Conservation (phyloP, 2,797 vertebrate genomes). For the Channa striata region DNA sequence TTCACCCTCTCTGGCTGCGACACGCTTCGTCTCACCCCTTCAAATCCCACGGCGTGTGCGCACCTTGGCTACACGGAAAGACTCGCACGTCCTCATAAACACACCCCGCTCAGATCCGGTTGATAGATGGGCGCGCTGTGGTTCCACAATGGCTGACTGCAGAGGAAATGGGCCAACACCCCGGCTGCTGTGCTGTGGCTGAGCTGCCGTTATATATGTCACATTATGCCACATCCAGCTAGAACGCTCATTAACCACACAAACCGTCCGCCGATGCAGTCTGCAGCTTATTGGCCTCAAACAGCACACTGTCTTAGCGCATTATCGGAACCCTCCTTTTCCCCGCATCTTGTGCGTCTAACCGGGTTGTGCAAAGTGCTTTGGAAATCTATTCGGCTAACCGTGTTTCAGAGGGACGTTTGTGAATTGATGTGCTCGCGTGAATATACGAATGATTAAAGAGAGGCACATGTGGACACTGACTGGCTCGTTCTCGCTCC, state of each 20-base stretch:
- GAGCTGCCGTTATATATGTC: conserved; percentile 42
- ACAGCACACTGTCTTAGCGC: neutral
- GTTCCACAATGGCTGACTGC: conserved; percentile 50
- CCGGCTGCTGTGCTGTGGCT: conserved; percentile 15
- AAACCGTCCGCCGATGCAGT: neutral
- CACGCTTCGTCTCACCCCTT: neutral
- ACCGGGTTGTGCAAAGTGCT: neutral
- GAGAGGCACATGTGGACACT: conserved; percentile 20
- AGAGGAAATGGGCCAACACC: conserved; percentile 62
- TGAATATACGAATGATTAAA: conserved; percentile 35
- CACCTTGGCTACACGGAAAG: neutral
- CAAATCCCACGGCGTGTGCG: neutral
- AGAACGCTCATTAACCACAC: conserved; percentile 58
- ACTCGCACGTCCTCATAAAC: conserved; percentile 5
- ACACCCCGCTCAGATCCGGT: conserved; percentile 25
- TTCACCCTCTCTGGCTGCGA: conserved; percentile 12
- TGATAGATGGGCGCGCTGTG: conserved; percentile 61
- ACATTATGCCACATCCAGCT: conserved; percentile 58
- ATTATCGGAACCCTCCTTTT: neutral
- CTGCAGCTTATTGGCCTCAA: conserved; percentile 11
- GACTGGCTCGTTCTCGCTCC: conserved; percentile 17
- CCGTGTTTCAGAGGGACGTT: conserved; percentile 15
- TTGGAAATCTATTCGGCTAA: conserved; percentile 10
- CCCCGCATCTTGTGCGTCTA: neutral
- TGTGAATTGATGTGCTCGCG: neutral